Evolutionary conservation across 2,888 invertebrate species (phyloP).

Genomic region (Hermaeophaga mercurialis): DNA sequence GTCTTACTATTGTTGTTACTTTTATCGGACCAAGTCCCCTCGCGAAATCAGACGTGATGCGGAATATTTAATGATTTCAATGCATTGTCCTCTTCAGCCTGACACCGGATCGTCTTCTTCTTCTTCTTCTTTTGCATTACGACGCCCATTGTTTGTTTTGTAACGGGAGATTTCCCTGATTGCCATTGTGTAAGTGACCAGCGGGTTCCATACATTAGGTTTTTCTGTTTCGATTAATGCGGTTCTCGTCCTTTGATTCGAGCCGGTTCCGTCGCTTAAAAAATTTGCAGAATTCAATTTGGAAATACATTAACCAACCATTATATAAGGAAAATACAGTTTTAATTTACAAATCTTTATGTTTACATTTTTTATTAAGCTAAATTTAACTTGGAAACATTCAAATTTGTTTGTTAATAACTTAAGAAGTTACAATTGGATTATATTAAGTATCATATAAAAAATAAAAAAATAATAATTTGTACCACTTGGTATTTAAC

Average conservation of each 20-base stretch:
- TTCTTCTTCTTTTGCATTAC: constrained; percentile 45
- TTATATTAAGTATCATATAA: too few species aligned
- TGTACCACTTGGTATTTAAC: too few species aligned
- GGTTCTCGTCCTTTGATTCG: constrained; percentile 14
- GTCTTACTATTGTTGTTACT: constrained; percentile 47
- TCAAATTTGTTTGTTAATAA: too few species aligned
- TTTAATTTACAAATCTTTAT: too few species aligned
- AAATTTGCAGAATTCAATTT: too few species aligned
- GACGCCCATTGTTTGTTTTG: constrained; percentile 47
- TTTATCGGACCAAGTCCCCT: constrained; percentile 47
- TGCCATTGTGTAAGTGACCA: constrained; percentile 33
- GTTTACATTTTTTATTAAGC: too few species aligned
- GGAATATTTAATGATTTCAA: constrained; percentile 51
- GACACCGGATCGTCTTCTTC: constrained; percentile 48
- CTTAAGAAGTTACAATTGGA: too few species aligned
- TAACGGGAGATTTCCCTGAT: constrained; percentile 44
- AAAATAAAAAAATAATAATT: too few species aligned
- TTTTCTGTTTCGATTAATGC: constrained; percentile 19
- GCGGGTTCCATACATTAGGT: constrained; percentile 26
- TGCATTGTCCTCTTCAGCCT: constrained; percentile 47
- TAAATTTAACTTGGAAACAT: too few species aligned
- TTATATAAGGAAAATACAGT: too few species aligned
- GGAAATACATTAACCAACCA: too few species aligned
- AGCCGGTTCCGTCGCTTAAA: constrained; percentile 16
- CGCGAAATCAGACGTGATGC: constrained; percentile 52